phyloP scores from a whole-genome alignment of 37 sponge, comb jelly and placozoan genomes.

The Agelas oroides region DNA sequence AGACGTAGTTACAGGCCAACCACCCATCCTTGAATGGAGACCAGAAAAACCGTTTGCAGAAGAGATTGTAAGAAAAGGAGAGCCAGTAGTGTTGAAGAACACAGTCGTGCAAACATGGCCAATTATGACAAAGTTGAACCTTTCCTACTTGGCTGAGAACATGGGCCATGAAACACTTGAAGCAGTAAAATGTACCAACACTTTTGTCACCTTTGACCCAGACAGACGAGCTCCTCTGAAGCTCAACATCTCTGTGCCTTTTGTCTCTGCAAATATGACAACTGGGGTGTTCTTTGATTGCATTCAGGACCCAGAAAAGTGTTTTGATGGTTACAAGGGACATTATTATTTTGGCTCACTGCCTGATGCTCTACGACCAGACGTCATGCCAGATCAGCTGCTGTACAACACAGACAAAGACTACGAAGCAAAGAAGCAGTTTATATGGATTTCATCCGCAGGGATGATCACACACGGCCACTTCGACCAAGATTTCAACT shows the following conservation, averaged over 20 bases:
- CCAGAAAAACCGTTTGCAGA: constrained; percentile 62
- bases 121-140: constrained; percentile 73
- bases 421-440: constrained; percentile 62
- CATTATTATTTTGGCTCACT: constrained; percentile 84
- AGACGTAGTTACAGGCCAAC: constrained; percentile 23
- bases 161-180: constrained; percentile 33
- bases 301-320: constrained; percentile 24
- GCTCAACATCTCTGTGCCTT: constrained; percentile 79
- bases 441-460: constrained; percentile 90
- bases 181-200: constrained; percentile 76
- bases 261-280: constrained; percentile 66
- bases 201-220: constrained; percentile 86
- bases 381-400: constrained; percentile 47
- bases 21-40: constrained; percentile 36
- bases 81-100: constrained; percentile 74
- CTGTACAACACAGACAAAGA: constrained; percentile 73
- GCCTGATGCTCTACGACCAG: constrained; percentile 49
- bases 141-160: constrained; percentile 55
- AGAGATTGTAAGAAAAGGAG: constrained; percentile 30
- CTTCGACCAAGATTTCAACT: constrained; percentile 93
- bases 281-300: constrained; percentile 65
- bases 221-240: constrained; percentile 74
- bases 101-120: constrained; percentile 71
- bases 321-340: constrained; percentile 67
- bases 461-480: constrained; percentile 93